A percentile compares a stretch with the other conserved stretches of the same genome.
Conservation (phyloP, 2,888 invertebrate genomes). For the Drosophila maculinotata region DNA sequence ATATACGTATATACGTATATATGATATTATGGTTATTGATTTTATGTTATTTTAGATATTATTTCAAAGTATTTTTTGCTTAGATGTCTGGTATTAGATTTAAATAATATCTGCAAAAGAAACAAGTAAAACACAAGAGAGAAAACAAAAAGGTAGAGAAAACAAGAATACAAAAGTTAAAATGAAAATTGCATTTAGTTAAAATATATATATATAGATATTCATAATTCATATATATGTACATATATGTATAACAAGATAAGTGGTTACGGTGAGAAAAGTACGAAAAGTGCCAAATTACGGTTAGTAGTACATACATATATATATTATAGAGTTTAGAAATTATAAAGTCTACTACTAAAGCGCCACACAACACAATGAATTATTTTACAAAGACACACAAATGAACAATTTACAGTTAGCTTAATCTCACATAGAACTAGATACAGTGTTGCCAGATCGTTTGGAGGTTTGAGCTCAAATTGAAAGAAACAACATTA, state of each 20-base stretch:
- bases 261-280: background rate
- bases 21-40: constrained; percentile 29
- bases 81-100: constrained; percentile 64
- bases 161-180: constrained; percentile 44
- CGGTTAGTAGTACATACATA: too few species aligned
- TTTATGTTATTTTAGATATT: constrained; percentile 40
- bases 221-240: background rate
- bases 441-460: constrained; percentile 35
- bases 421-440: constrained; percentile 12
- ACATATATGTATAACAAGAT: background rate
- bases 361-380: background rate
- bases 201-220: constrained; percentile 4
- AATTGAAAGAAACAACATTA: background rate
- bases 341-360: too few species aligned
- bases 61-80: constrained; percentile 48
- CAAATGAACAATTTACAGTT: constrained; percentile 12
- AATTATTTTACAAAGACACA: background rate
- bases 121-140: constrained; percentile 68
- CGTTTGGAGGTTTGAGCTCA: constrained; percentile 1
- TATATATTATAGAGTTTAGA: background rate
- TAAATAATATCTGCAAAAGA: constrained; percentile 82
- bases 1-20: constrained; percentile 15
- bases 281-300: too few species aligned
- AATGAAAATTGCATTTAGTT: constrained; percentile 47
- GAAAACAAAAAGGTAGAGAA: constrained; percentile 36